These are phyloP conservation scores for Porites evermanni DNA, from an alignment of 92 coral and sea anemone species.

Conservation along the genomic window DNA sequence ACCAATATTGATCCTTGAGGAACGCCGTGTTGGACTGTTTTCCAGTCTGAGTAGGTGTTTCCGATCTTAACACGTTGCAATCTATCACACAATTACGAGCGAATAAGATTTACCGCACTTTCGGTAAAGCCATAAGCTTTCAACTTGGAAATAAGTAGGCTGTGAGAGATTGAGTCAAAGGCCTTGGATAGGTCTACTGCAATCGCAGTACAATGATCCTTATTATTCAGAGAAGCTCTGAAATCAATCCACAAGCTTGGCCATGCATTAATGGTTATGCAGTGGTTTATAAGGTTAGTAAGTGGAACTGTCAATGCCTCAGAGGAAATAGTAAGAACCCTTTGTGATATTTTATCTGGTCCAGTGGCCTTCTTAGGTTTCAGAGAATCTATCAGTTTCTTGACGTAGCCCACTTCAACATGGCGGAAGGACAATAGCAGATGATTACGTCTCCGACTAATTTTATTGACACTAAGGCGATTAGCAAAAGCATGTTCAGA, in stretches of 20 bases:
- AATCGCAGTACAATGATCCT: conserved; percentile 3
- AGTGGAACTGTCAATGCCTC: no score
- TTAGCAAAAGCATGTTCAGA: conserved; percentile 29
- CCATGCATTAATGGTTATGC: conserved; percentile 16
- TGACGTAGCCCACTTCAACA: not conserved
- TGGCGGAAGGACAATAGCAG: conserved; percentile 33
- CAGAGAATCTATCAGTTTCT: no score
- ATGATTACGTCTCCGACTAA: conserved; percentile 21
- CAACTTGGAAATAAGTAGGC: conserved; percentile 13
- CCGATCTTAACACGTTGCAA: no score
- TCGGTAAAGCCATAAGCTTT: no score
- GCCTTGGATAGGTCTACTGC: not conserved
- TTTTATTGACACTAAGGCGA: conserved; percentile 33
- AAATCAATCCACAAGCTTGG: conserved; percentile 47
- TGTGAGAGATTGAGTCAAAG: conserved; percentile 6
- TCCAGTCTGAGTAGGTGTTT: no score
- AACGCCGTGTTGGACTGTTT: no score
- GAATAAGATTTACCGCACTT: no score
- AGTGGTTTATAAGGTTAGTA: not conserved
- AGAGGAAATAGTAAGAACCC: not conserved
- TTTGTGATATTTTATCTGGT: no score
- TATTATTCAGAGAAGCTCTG: not conserved
- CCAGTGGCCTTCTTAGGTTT: no score
- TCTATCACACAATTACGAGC: no score
- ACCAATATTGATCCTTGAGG: no score